Base-by-base conservation (phyloP, 2,113 vertebrate genomes). In the Chionodraco myersi region DNA sequence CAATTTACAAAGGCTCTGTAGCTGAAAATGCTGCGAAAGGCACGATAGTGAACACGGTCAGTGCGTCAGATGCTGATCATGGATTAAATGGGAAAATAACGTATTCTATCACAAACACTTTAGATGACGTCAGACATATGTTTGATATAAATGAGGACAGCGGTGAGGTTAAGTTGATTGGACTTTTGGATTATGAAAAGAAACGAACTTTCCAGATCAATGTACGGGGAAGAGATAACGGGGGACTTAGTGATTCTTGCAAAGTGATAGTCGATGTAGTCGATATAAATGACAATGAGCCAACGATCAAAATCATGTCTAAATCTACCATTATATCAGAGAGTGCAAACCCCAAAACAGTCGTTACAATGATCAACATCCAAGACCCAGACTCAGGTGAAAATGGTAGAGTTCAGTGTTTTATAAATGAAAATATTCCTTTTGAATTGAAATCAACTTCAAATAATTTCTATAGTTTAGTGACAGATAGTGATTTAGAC, bases 211-310 rank as follows among this genome's bases (percentile, higher is more conserved):
- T 93, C 5, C 87, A 94, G 15, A 92, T 96, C 2, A 93, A 89
- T 9, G 65, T 96, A 2, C 91, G 91, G 7, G 93, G 93, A 16
- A 89, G 78, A 67, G 95, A 95, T 47, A 89, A 93, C 1, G 95
- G 94, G 1, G 92, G 94, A 0, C 79, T 93, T 12, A 75, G 87
- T 0, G 92, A 92, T 70, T 86, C 94, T 0, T 92, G 94, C 57
- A 94, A 95, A 72, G 82, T 96, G 1, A 76, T 91, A 0, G 85
- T 95, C 7, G 91, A 92, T 41, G 79, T 95, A 0, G 36, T 90
- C 6, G 95, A 95, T 75, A 70, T 93, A 6, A 96, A 95, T 88
- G 95, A 96, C 70, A 95, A 96, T 59, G 6, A 87, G 2, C 95
- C 83, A 49, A 64, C 56, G 0, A 85, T 90, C 26, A 84, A 88